Evolutionary conservation across 2,113 vertebrate genomes (phyloP).

Genomic region (Mustela lutreola): DNA sequence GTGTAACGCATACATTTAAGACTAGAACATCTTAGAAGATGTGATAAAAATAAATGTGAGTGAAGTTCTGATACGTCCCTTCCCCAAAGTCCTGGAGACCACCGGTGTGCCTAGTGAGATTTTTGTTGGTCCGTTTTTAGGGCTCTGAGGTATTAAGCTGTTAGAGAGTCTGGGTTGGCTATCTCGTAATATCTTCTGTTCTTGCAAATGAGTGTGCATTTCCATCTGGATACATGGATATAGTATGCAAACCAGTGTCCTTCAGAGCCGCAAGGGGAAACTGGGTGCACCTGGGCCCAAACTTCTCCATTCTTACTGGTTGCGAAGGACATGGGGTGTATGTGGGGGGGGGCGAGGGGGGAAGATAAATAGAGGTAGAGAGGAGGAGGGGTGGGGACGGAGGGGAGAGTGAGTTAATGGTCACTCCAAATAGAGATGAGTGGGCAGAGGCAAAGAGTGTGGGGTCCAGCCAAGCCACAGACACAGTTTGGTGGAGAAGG

Average conservation of each 20-base stretch:
- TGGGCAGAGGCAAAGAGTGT: not conserved
- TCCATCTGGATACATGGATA: not conserved
- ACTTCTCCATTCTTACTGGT: not conserved
- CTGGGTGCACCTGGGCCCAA: not conserved
- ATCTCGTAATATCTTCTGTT: not conserved
- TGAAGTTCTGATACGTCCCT: constrained; percentile 24
- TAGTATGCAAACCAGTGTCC: not conserved
- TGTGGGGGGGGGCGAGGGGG: too few species aligned
- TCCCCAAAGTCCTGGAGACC: not conserved
- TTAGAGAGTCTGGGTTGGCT: not conserved
- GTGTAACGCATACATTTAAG: not conserved
- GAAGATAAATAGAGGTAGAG: not conserved
- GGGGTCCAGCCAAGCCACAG: not conserved
- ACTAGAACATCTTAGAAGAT: not conserved
- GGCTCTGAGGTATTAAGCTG: not conserved
- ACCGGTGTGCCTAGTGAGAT: not conserved
- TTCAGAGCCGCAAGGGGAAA: not conserved
- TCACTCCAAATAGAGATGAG: not conserved
- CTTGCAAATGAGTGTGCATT: not conserved
- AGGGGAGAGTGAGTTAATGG: not conserved
- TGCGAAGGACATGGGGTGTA: not conserved
- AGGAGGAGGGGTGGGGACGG: rapidly evolving
- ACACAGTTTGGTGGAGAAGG: too few species aligned
- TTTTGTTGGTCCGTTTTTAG: not conserved
- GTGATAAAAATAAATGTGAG: not conserved